Evolutionary conservation across 2,113 vertebrate genomes (phyloP), one percentile per base, ranked within the genome.

Genomic region (Gobius niger): DNA sequence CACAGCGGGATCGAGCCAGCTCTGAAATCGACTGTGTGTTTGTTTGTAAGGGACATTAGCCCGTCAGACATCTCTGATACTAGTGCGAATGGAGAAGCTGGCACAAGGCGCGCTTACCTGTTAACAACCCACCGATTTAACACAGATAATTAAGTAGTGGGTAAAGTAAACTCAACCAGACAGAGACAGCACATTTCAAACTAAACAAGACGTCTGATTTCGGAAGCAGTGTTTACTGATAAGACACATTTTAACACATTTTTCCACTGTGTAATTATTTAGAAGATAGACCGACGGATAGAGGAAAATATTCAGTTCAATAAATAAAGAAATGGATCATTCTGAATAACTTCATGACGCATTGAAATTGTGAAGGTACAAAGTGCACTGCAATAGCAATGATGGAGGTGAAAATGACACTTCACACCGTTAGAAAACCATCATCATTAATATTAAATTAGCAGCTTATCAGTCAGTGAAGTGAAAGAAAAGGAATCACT

Each of bases 401-500:
- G 19, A n/a, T 1, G n/a, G 59, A 15, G 40, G 47, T 46, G 18
- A 54, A 10, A 52, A 8, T 46, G 44, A 16, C 44, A 7, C 51
- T 47, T 54, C 11, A 60, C 7, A 56, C 3, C n/a, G 13, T 44
- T 15, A 24, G 34, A 73, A 40, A 62, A 7, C 6, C 16, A 40
- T 7, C 47, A 52, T 69, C 14, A 61, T 59, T 18, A 12, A 52
- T 13, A 18, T 6, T 62, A 19, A 52, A 52, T 52, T 18, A 41
- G 18, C 24, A 4, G 24, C 24, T 34, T 34, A 34, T 34, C 24
- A 50, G 51, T 68, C 47, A 16, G 14, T 50, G 52, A 65, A 70
- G 49, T 70, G 68, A 67, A 81, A 79, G 75, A 24, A 76, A 82
- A 68, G 0, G 57, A 78, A 86, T 86, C 78, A 78, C 51, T 18